Evolutionary conservation across 1,140 invertebrate genomes (phyloP), one percentile per base, ranked within the genome.

Genomic region (Medauroidea extradentata): DNA sequence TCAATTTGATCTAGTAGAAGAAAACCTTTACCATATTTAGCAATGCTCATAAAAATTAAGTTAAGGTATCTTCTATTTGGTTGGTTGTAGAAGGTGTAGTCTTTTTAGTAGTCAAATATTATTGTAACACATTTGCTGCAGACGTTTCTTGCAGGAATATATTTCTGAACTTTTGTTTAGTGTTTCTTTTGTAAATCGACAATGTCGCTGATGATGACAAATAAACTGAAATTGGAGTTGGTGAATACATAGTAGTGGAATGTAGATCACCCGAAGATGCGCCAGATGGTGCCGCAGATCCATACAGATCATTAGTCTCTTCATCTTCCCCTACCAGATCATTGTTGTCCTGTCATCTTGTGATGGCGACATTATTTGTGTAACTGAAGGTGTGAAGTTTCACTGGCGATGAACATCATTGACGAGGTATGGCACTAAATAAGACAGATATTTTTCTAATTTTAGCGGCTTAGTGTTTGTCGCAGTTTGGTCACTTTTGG

Each of bases 381-480:
- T 41, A 39, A 4, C 19, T 13, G 21, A 11, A 13, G 56, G 46
- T 21, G 46, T 27, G 16, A 63, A 21, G 46, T 60, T 65, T 7
- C 52, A 59, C 9, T 39, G 27, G 16, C 57, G 48, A 16, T 42
- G 23, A 41, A 57, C 63, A 23, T 65, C 63, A 43, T 63, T 54
- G 42, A 48, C 49, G 3, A 63, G 18, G 42, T 63, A 65, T 3
- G 60, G 51, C 19, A 53, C 43, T 29, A 65, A 27, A 51, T 61
- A 65, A 42, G 29, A 24, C 4, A 65, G 44, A 54, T 65, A 59
- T 52, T 65, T 65, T 8, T 44, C 39, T 24, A 43, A 62, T 42
- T 65, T 65, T 7, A 59, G 56, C 25, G 63, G 54, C 53, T 65
- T 65, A 25, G 52, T 29, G 25, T 60, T 63, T 44, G 27, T 42